phyloP scores from a whole-genome alignment of 2,113 vertebrate genomes.

The Tachuris rubrigastra region DNA sequence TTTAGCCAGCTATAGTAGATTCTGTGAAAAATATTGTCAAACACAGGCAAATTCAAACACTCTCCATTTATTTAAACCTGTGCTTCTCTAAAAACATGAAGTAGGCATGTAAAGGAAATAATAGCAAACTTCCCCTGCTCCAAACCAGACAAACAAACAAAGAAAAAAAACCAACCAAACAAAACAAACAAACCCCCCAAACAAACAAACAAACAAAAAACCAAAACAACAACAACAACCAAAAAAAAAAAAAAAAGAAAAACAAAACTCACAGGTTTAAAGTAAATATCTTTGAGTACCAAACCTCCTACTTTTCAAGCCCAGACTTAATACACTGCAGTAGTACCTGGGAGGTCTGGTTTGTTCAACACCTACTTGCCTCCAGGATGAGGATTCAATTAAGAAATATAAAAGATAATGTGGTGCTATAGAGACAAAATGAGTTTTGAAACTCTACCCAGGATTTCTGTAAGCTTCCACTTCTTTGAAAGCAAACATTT shows the following conservation, averaged over 20 bases:
- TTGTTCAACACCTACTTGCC: neutral
- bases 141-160: neutral
- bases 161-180: no score
- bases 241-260: neutral
- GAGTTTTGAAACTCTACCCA: constrained; percentile 18
- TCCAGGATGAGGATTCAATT: constrained; percentile 40
- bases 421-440: neutral
- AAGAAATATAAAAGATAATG: constrained; percentile 50
- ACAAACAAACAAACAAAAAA: no score
- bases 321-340: neutral
- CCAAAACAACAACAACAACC: no score
- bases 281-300: constrained; percentile 10
- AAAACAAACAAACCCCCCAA: neutral
- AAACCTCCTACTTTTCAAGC: constrained; percentile 27
- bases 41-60: no score
- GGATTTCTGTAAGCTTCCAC: constrained; percentile 15
- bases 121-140: no score
- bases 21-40: no score
- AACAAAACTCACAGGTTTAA: neutral
- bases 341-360: constrained; percentile 26
- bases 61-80: no score
- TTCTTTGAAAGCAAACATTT: constrained; percentile 28
- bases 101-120: no score
- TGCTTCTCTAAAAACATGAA: no score
- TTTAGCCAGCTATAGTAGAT: no score